A percentile compares a stretch with the other conserved stretches of the same genome.
These are phyloP conservation scores for Pituophis catenifer DNA, from an alignment of 2,113 vertebrate species.

Conservation along the genomic window DNA sequence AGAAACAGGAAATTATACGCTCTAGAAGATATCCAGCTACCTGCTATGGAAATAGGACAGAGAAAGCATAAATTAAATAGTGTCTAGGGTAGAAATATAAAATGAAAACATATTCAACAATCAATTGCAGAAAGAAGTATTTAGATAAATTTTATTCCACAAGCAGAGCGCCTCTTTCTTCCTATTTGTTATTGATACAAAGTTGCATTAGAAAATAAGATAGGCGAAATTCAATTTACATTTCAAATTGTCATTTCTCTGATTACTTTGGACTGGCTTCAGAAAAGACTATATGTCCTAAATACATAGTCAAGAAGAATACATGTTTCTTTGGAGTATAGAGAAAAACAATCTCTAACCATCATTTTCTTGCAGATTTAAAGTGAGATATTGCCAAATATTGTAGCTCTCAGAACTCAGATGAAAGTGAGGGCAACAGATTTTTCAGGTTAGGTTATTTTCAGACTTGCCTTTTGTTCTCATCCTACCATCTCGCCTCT, in stretches of 20 bases:
- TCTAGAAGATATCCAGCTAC: slow-evolving; percentile 32
- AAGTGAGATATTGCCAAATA: slow-evolving; percentile 19
- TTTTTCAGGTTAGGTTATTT: slow-evolving; percentile 24
- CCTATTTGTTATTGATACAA: slow-evolving; percentile 16
- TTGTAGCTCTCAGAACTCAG: background rate
- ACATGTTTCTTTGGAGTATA: background rate
- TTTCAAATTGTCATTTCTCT: slow-evolving; percentile 10
- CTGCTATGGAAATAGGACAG: slow-evolving; percentile 25
- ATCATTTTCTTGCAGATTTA: background rate
- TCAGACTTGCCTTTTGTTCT: slow-evolving; percentile 1
- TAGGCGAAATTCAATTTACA: slow-evolving; percentile 1
- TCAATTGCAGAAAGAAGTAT: background rate
- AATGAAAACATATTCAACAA: slow-evolving; percentile 25
- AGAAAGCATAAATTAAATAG: slow-evolving; percentile 11
- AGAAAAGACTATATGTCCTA: background rate
- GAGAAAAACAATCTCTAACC: background rate
- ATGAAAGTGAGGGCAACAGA: slow-evolving; percentile 12
- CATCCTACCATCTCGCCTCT: background rate
- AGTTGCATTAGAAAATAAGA: background rate
- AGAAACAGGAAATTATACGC: slow-evolving; percentile 16
- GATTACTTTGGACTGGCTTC: slow-evolving; percentile 11
- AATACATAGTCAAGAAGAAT: slow-evolving; percentile 11
- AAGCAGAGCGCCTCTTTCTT: background rate
- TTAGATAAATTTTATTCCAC: background rate
- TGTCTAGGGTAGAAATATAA: slow-evolving; percentile 19